Evolutionary conservation across 2,797 vertebrate genomes (phyloP), one percentile per base, ranked within the genome.

Genomic region (Sebastes flavidus): DNA sequence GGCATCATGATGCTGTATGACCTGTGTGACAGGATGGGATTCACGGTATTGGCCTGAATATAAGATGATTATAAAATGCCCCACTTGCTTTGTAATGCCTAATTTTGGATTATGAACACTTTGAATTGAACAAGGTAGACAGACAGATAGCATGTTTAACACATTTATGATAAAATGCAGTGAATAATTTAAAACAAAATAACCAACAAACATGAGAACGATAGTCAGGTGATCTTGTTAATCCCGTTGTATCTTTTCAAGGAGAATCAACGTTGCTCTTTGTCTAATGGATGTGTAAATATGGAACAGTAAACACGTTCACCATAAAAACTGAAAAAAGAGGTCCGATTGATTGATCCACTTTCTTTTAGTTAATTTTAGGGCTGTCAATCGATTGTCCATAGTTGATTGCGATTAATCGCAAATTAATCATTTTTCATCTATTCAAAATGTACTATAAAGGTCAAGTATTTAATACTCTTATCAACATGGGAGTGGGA

Each of bases 1-100:
- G 55, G 24, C 61, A 32, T 20, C 10, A 54, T 56, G 72, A 76
- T 73, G 72, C 30, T 79, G 29, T 65, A 52, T 83, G 87, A 65
- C 27, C 38, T 27, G 52, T 52, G 55, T 32, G 38, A 36, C 76
- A 62, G 13, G 46, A 42, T 49, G 22, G 5, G 69, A 38, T 63
- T 75, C 25, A 36, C 27, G 61, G 6, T 30, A 10, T 54, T 18
- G n/a, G 20, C 12, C 49, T 38, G 4, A 36, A 20, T 65, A 12
- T 16, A 68, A 46, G 6, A 49, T 5, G 1, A 34, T 34, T 63
- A 34, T 16, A 56, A 46, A 6, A 27, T 34, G 8, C 8, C n/a
- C 20, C n/a, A n/a, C 14, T n/a, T 46, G 25, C 3, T 70, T 38
- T 63, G 46, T 7, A 8, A 18, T 16, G 0, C 8, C 30, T 5